Evolutionary conservation across 2,113 vertebrate genomes (phyloP).

Genomic region (Tor tambroides): DNA sequence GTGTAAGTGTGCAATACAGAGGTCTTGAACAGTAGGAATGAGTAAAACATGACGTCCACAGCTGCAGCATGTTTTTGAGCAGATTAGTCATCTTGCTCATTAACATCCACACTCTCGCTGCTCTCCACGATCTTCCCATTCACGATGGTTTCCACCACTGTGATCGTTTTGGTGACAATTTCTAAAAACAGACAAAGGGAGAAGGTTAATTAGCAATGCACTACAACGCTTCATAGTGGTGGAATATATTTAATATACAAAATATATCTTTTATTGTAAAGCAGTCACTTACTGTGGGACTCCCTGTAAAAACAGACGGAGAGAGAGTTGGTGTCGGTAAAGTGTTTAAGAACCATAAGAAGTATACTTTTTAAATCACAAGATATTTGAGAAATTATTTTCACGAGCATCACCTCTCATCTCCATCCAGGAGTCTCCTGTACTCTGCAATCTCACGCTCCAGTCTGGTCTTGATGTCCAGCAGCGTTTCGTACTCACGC

Average conservation of each 20-base stretch:
- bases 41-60: constrained; percentile 37
- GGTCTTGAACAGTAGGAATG: background rate
- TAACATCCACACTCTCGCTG: constrained; percentile 63
- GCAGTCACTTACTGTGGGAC: constrained; percentile 40
- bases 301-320: constrained; percentile 25
- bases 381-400: background rate
- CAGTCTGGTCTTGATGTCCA: constrained; percentile 87
- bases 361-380: background rate
- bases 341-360: background rate
- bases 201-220: background rate
- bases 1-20: background rate
- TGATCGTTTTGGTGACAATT: constrained; percentile 70
- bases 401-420: constrained; percentile 70
- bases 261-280: background rate
- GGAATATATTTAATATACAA: background rate
- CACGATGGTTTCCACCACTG: constrained; percentile 70
- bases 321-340: background rate
- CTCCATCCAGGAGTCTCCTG: constrained; percentile 84
- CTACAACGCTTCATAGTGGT: background rate
- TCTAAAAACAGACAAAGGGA: constrained; percentile 30
- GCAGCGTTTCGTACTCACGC: constrained; percentile 83
- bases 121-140: constrained; percentile 64
- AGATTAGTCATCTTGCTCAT: constrained; percentile 61
- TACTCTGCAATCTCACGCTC: constrained; percentile 89
- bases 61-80: constrained; percentile 60